A percentile compares a stretch with the other conserved stretches of the same genome.
These are phyloP conservation scores for Coregonus sp. DNA, from an alignment of 2,797 vertebrate species.

Conservation along the genomic window DNA sequence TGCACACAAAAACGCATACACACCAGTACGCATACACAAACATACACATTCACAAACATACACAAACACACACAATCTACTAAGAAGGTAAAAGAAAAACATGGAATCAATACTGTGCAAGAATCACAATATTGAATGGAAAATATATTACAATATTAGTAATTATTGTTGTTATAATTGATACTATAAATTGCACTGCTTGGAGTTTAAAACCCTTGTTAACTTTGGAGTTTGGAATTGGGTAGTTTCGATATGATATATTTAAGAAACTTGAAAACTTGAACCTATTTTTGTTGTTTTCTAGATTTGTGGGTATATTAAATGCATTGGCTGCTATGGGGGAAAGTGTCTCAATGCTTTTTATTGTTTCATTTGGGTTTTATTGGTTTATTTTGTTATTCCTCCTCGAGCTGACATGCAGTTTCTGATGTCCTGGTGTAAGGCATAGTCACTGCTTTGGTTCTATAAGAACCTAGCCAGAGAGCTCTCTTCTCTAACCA, in stretches of 20 bases:
- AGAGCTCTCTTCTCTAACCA: slow-evolving; percentile 67
- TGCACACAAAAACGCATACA: background rate
- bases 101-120: slow-evolving; percentile 55
- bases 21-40: slow-evolving; percentile 17
- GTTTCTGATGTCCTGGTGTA: slow-evolving; percentile 70
- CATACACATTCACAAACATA: slow-evolving; percentile 38
- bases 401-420: slow-evolving; percentile 74
- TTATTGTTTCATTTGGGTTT: slow-evolving; percentile 59
- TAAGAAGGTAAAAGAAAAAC: slow-evolving; percentile 16
- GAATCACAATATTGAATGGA: slow-evolving; percentile 66
- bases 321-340: slow-evolving; percentile 88
- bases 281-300: slow-evolving; percentile 85
- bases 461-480: slow-evolving; percentile 63
- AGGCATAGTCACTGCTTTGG: slow-evolving; percentile 72
- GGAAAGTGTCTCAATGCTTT: slow-evolving; percentile 74
- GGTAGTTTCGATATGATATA: slow-evolving; percentile 80
- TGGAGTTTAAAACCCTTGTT: slow-evolving; percentile 67
- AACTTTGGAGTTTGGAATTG: slow-evolving; percentile 77
- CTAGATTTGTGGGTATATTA: slow-evolving; percentile 85
- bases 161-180: slow-evolving; percentile 76
- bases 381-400: slow-evolving; percentile 59
- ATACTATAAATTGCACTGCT: slow-evolving; percentile 83
- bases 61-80: slow-evolving; percentile 34
- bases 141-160: slow-evolving; percentile 71
- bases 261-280: slow-evolving; percentile 90